These are phyloP conservation scores for Pardalotus punctatus DNA, from an alignment of 2,113 vertebrate species.

Conservation along the genomic window DNA sequence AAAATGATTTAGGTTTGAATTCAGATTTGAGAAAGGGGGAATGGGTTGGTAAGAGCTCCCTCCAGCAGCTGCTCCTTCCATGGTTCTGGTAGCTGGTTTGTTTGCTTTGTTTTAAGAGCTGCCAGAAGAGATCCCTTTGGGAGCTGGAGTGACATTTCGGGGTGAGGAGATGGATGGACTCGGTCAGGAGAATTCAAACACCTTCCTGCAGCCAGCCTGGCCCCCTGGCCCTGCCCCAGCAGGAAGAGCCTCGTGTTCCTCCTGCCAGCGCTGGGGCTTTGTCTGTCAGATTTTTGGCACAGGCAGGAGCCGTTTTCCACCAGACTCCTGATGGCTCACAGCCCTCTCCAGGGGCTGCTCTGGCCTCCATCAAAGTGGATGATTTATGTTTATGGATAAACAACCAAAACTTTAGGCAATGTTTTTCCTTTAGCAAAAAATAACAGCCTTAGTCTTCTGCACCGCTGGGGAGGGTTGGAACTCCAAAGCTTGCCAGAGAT, in stretches of 20 bases:
- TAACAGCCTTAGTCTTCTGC: not conserved
- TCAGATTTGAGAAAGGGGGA: not conserved
- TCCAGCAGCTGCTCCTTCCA: not conserved
- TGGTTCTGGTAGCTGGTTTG: not conserved
- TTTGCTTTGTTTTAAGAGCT: not conserved
- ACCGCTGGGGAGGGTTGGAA: not conserved
- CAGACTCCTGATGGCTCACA: not conserved
- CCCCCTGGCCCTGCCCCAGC: not conserved
- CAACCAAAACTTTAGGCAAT: not conserved
- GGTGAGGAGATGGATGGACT: not conserved
- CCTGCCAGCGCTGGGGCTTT: not conserved
- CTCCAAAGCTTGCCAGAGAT: not conserved
- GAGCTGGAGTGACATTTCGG: not conserved
- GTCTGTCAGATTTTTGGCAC: not conserved
- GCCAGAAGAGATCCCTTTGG: not conserved
- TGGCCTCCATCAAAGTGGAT: not conserved
- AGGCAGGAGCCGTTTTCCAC: not conserved
- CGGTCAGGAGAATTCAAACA: not conserved
- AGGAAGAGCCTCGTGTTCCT: not conserved
- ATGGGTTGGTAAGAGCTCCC: not conserved
- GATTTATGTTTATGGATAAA: not conserved
- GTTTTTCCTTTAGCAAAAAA: not conserved
- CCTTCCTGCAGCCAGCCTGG: not conserved
- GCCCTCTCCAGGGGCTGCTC: not conserved
- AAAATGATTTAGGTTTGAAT: not conserved